Evolutionary conservation across 2,797 vertebrate species (phyloP), one percentile per base, ranked within the genome.

Genomic region (Myotis pilosus): DNA sequence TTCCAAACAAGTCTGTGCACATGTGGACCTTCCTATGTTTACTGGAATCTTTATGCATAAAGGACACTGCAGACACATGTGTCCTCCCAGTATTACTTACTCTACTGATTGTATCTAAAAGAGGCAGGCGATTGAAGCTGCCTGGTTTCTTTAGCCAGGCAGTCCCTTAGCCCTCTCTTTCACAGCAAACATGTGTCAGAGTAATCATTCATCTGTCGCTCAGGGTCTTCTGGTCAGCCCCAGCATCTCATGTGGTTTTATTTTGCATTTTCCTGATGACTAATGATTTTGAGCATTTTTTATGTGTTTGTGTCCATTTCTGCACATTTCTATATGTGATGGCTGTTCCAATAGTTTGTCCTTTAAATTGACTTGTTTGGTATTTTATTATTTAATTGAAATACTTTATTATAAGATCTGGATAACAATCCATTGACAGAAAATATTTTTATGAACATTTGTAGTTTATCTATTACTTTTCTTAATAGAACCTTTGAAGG

Each of bases 301-400:
- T 25, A 23, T 28, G 4, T 44, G 30, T 15, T 74, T 51, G 53
- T 53, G 23, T 16, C 9, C 16, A 47, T 91, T 69, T 74, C 81
- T 28, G 2, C 47, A 57, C 1, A 20, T 87, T 75, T 30, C 6
- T 53, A 55, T 72, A 41, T 44, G 17, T 11, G 25, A 51, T 44
- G 10, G 16, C 33, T 28, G 2, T 72, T 81, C 13, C 86, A 86
- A 69, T 33, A 72, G 2, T 25, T 89, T 33, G 4, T 25, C 10
- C 1, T 66, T 92, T 87, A 68, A 84, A 89, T 20, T 20, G 1
- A 30, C 6, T n/a, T 89, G 5, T 66, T 89, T 79, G 4, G 33
- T 11, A 66, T 74, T 89, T 86, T 64, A 82, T 74, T 74, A 92
- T 55, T 89, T 12, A 96, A 62, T 47, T 69, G 4, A 82, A 74